Conservation (phyloP, 2,113 vertebrate genomes). For the Morone chrysops region DNA sequence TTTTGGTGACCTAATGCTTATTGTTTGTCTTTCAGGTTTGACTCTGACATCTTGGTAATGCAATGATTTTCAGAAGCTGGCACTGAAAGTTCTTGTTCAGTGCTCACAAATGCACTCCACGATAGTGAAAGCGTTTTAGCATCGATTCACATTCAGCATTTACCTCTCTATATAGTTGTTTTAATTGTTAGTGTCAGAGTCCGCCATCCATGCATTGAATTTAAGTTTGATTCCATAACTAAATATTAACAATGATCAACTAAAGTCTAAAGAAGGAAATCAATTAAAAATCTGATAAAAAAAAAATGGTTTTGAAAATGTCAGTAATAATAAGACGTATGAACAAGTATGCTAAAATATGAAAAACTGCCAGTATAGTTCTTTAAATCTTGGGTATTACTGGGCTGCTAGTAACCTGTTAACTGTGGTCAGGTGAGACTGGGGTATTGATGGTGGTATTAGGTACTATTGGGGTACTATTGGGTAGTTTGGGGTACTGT, state of each 20-base stretch:
- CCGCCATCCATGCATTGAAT: neutral
- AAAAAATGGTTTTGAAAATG: neutral
- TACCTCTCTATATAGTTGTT: neutral
- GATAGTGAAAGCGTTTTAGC: too few relatives aligned
- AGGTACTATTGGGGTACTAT: conserved; percentile 11
- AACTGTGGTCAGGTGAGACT: conserved; percentile 23
- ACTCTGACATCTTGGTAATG: neutral
- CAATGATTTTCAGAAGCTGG: neutral
- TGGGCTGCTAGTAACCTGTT: conserved; percentile 2
- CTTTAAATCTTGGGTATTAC: conserved; percentile 13
- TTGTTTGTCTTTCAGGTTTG: neutral
- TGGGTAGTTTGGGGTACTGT: conserved; percentile 53
- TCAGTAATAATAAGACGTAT: neutral
- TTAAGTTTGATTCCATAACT: neutral
- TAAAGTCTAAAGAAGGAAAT: neutral
- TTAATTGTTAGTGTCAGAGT: neutral
- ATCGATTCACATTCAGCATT: neutral
- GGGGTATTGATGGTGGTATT: conserved; percentile 18
- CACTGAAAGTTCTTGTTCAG: neutral
- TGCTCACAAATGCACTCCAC: neutral
- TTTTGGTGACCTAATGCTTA: neutral
- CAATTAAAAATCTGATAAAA: neutral
- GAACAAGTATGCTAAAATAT: conserved; percentile 5
- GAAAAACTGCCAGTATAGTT: conserved; percentile 8
- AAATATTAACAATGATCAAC: neutral